Conservation (phyloP, 2,797 vertebrate genomes). For the Pelodytes ibericus region DNA sequence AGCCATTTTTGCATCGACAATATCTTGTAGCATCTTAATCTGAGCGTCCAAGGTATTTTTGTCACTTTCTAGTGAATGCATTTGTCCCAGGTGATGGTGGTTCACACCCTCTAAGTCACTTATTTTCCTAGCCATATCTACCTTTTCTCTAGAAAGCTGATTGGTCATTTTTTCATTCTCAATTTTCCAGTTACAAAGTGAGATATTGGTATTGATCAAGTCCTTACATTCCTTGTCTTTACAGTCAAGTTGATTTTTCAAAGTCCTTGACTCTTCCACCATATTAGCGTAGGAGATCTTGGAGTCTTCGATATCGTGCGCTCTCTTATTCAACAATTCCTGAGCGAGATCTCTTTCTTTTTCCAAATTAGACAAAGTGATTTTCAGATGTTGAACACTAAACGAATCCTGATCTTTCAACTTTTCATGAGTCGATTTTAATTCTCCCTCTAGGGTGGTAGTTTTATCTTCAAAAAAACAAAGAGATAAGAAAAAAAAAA, state of each 20-base stretch:
- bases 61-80: constrained; percentile 72
- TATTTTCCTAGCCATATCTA: constrained; percentile 72
- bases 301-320: constrained; percentile 75
- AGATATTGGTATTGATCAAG: constrained; percentile 71
- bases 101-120: constrained; percentile 74
- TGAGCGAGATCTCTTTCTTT: constrained; percentile 73
- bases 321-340: constrained; percentile 79
- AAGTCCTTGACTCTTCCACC: constrained; percentile 73
- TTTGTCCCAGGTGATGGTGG: constrained; percentile 69
- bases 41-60: constrained; percentile 70
- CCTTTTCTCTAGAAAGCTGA: constrained; percentile 76
- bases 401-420: constrained; percentile 74
- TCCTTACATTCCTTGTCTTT: constrained; percentile 76
- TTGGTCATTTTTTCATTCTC: constrained; percentile 76
- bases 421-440: constrained; percentile 80
- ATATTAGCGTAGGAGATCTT: constrained; percentile 66
- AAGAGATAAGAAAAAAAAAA: background rate
- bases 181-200: constrained; percentile 80
- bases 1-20: constrained; percentile 73
- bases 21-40: constrained; percentile 75
- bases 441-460: constrained; percentile 70
- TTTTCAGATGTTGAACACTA: constrained; percentile 75
- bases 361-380: constrained; percentile 76
- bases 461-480: constrained; percentile 75
- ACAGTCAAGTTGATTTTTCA: constrained; percentile 67